Conservation (phyloP, 2,888 invertebrate genomes). For the Orchesella flavescens region DNA sequence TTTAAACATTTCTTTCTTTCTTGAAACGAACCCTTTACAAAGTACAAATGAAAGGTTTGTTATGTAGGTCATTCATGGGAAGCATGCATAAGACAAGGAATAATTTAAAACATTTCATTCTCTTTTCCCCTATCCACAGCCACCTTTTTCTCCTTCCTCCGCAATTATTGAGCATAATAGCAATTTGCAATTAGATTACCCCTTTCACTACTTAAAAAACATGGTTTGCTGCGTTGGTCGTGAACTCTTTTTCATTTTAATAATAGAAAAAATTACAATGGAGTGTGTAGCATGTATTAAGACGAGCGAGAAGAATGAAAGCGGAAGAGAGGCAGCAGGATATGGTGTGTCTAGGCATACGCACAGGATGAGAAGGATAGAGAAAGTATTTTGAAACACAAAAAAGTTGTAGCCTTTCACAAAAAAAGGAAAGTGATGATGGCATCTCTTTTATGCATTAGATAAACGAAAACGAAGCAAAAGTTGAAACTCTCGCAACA, state of each 20-base stretch:
- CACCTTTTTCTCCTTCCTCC: background rate
- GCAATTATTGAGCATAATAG: conserved; percentile 52
- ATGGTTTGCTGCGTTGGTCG: conserved; percentile 51
- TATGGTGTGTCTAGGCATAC: background rate
- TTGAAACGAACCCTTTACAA: no score
- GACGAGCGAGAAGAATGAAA: background rate
- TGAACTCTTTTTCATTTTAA: conserved; percentile 31
- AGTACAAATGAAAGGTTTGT: no score
- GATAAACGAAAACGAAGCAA: conserved; percentile 16
- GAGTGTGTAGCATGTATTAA: background rate
- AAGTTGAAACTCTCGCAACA: conserved; percentile 14
- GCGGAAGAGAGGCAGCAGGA: background rate
- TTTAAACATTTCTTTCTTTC: no score
- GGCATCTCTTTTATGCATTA: conserved; percentile 23
- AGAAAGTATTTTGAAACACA: conserved; percentile 24
- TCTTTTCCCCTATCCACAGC: background rate
- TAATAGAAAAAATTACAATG: conserved; percentile 25
- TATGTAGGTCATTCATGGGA: no score
- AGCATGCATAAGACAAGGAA: background rate
- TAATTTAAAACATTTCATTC: background rate
- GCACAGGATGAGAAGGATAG: background rate
- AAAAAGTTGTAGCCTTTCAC: background rate
- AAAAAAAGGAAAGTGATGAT: conserved; percentile 13
- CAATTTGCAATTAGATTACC: conserved; percentile 55
- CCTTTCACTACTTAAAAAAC: conserved; percentile 52